Evolutionary conservation across 2,888 invertebrate species (phyloP).

Genomic region (Mythimna albipuncta): DNA sequence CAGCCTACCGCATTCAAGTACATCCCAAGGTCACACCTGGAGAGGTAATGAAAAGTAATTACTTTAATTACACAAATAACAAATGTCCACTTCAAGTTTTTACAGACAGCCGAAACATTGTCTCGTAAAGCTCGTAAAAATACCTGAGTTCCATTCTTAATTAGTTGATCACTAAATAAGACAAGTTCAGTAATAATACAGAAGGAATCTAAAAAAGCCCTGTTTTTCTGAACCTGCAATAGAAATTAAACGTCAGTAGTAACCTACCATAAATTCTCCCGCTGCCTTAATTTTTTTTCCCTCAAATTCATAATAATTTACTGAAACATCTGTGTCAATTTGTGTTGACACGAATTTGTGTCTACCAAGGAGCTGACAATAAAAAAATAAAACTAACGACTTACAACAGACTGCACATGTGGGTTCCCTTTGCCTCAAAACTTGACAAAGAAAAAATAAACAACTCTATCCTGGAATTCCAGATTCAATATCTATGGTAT

Average conservation of each 20-base stretch:
- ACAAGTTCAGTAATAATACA: conserved; percentile 5
- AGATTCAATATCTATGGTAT: conserved; percentile 37
- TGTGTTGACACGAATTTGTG: conserved; percentile 84
- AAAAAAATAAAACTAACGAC: conserved; percentile 84
- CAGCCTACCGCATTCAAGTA: neutral
- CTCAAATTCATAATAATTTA: conserved; percentile 73
- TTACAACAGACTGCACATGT: conserved; percentile 82
- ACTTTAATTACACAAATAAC: conserved; percentile 27
- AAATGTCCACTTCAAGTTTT: conserved; percentile 18
- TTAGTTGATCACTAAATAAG: conserved; percentile 25
- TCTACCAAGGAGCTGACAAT: conserved; percentile 74
- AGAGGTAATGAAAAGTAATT: conserved; percentile 34
- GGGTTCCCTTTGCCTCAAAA: conserved; percentile 79
- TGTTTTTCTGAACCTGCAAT: conserved; percentile 43
- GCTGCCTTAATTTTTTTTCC: conserved; percentile 47
- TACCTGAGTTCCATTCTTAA: conserved; percentile 22
- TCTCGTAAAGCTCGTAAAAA: conserved; percentile 34
- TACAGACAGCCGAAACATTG: conserved; percentile 18
- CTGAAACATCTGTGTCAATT: conserved; percentile 84
- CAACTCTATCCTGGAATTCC: conserved; percentile 52
- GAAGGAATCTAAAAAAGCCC: conserved; percentile 32
- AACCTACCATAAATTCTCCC: conserved; percentile 51
- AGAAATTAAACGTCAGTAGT: conserved; percentile 60
- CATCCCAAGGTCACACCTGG: conserved; percentile 22
- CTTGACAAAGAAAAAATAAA: conserved; percentile 65